phyloP scores from a whole-genome alignment of 2,797 vertebrate genomes.

The Poecilia gillii region DNA sequence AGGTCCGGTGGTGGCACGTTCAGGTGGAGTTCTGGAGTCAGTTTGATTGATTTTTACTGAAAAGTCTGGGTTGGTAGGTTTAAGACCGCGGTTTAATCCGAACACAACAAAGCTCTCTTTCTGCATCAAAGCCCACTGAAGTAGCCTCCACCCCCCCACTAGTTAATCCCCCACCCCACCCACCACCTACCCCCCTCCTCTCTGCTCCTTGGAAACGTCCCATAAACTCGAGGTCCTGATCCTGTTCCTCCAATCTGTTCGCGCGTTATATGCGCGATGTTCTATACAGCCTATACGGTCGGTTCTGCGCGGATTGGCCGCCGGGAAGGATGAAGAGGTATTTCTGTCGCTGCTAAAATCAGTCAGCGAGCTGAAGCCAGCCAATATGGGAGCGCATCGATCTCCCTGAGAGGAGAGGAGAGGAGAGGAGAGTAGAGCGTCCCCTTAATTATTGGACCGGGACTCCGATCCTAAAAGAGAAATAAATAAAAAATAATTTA shows the following conservation, averaged over 20 bases:
- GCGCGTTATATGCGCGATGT: constrained; percentile 7
- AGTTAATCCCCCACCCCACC: constrained; percentile 37
- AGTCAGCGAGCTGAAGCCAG: constrained; percentile 75
- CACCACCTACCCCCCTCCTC: neutral
- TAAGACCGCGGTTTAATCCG: constrained; percentile 21
- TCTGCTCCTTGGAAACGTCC: constrained; percentile 38
- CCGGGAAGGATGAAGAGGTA: constrained; percentile 44
- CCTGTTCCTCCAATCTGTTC: constrained; percentile 20
- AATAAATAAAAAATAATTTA: neutral
- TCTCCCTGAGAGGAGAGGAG: constrained; percentile 53
- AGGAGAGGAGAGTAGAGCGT: constrained; percentile 47
- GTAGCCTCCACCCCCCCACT: constrained; percentile 26
- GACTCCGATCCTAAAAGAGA: neutral
- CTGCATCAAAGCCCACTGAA: constrained; percentile 44
- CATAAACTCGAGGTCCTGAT: constrained; percentile 44
- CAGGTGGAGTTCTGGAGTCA: neutral
- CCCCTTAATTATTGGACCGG: constrained; percentile 66
- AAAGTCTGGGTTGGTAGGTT: neutral
- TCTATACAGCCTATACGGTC: constrained; percentile 1
- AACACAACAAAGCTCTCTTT: constrained; percentile 57
- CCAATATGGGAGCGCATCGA: constrained; percentile 73
- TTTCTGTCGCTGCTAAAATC: constrained; percentile 58
- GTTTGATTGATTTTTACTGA: neutral
- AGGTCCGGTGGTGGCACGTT: neutral
- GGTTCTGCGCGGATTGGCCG: constrained; percentile 38